Evolutionary conservation across 2,888 invertebrate genomes (phyloP).

Genomic region (Gastrophysa polygoni): DNA sequence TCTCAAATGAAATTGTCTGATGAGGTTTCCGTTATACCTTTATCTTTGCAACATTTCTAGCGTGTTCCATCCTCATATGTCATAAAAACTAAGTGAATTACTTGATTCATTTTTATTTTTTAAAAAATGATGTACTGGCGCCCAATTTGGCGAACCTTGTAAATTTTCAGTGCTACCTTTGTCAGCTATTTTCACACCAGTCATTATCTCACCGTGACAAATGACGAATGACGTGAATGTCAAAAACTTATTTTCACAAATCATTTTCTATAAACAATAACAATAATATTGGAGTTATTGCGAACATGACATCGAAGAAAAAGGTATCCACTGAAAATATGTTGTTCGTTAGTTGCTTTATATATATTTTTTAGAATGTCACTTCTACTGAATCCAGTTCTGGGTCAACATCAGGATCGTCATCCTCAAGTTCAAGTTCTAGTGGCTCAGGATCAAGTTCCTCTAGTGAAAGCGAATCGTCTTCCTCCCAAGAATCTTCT

Average conservation of each 20-base stretch:
- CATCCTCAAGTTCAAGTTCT: constrained; percentile 71
- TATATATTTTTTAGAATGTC: constrained; percentile 47
- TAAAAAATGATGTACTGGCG: neutral
- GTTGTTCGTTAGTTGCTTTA: neutral
- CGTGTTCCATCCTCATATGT: too few relatives aligned
- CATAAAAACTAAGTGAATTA: too few relatives aligned
- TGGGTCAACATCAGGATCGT: constrained; percentile 70
- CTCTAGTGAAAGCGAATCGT: constrained; percentile 75
- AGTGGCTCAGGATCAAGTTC: constrained; percentile 73
- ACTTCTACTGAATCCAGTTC: constrained; percentile 67
- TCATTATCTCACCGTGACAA: too few relatives aligned
- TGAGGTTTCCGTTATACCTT: too few relatives aligned
- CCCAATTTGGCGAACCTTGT: too few relatives aligned
- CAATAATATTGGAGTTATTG: neutral
- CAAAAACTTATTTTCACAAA: too few relatives aligned
- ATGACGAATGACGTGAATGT: too few relatives aligned
- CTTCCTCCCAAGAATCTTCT: constrained; percentile 60
- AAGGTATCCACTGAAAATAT: neutral
- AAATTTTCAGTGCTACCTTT: too few relatives aligned
- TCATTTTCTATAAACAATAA: neutral
- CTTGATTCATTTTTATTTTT: too few relatives aligned
- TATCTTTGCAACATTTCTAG: too few relatives aligned
- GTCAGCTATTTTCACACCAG: too few relatives aligned
- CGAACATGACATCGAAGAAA: neutral
- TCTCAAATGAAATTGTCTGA: too few relatives aligned